Base-by-base conservation (phyloP, 2,113 vertebrate species). In the Cochlearius cochlearius region DNA sequence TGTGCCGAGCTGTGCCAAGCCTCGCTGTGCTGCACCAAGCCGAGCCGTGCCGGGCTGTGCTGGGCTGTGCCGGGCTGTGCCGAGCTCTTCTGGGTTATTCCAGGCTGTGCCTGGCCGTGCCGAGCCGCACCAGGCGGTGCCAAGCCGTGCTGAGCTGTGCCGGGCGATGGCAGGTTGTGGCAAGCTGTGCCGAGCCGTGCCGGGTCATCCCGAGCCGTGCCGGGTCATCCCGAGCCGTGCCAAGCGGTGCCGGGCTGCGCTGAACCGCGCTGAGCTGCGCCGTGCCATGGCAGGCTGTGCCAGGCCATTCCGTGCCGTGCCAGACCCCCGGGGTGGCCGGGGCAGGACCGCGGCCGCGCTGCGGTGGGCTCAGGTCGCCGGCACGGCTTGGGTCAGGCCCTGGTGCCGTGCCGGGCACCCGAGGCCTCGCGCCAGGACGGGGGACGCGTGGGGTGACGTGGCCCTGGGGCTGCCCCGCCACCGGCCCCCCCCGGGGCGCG, bases 141-240 rank as follows among this genome's bases (percentile, higher is more conserved):
- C 19, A 29, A 22, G 36, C 23, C 17, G 1, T 2, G 9, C 11
- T 6, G 9, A 5, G 18, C 30, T 9, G 11, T 34, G n/a, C 66
- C n/a, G 8, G 14, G 15, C 0, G 9, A 7, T 22, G 36, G 45
- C 39, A 6, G 13, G 73, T 17, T 0, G 1, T 16, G 27, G 10
- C 6, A 15, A 1, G 25, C 55, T 15, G 8, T 8, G n/a, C 45
- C 12, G 5, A 15, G 34, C 56, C 7, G 30, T 56, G 55, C 30
- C 32, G 5, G 15, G 12, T 22, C 12, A 9, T 58, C 9, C 56
- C 32, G 1, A 32, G 5, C 38, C 0, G 16, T 41, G 30, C 49
- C 7, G 27, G 32, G 26, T 43, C 8, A 0, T 56, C 41, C 2
- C 45, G 39, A 34, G 38, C 3, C 21, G 12, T 3, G 9, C 6